Evolutionary conservation across 1,140 invertebrate species (phyloP).

Genomic region (Halesus radiatus): DNA sequence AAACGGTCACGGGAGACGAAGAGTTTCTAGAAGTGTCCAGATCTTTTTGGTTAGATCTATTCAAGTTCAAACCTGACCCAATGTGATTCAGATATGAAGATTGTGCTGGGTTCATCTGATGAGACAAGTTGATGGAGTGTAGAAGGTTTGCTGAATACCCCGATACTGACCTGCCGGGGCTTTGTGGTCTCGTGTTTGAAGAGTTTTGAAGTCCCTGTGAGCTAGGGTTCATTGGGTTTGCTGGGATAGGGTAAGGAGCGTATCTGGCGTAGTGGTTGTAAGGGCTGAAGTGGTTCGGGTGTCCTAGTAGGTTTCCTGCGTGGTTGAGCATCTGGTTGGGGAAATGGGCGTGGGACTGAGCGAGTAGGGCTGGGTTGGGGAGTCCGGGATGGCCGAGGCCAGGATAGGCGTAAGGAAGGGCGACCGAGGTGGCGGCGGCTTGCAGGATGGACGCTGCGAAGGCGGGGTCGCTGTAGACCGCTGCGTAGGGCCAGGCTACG

Average conservation of each 20-base stretch:
- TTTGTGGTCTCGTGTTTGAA: not conserved
- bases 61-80: constrained; percentile 15
- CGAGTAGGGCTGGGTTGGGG: constrained; percentile 66
- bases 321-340: constrained; percentile 66
- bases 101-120: constrained; percentile 50
- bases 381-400: constrained; percentile 67
- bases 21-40: constrained; percentile 47
- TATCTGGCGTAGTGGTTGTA: constrained; percentile 63
- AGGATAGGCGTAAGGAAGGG: constrained; percentile 73
- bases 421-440: constrained; percentile 82
- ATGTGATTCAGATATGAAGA: constrained; percentile 29
- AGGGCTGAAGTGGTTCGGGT: constrained; percentile 59
- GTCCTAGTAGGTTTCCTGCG: constrained; percentile 65
- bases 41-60: constrained; percentile 25
- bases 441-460: constrained; percentile 93
- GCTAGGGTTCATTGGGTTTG: constrained; percentile 49
- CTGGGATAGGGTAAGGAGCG: constrained; percentile 60
- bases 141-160: constrained; percentile 54
- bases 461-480: constrained; percentile 92
- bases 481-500: constrained; percentile 93
- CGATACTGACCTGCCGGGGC: constrained; percentile 5
- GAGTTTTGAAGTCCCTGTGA: constrained; percentile 56
- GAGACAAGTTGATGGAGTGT: constrained; percentile 52
- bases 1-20: constrained; percentile 48
- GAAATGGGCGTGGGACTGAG: constrained; percentile 63